Evolutionary conservation across 1,140 invertebrate genomes (phyloP), one percentile per base, ranked within the genome.

Genomic region (Macrobrachium nipponense): DNA sequence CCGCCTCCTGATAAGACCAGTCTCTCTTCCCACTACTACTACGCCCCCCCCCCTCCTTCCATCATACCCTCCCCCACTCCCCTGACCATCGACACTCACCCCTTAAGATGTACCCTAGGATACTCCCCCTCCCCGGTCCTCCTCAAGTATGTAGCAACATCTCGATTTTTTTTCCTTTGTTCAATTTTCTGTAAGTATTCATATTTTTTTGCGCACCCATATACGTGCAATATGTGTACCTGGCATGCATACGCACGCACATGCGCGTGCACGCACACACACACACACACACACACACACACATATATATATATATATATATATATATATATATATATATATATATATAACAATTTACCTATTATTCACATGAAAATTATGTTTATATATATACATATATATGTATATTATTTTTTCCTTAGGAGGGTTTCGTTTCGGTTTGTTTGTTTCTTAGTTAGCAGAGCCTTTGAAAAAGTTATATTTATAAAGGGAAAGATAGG

Each of bases 221-320:
- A 36, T 4, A 36, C 27, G 27, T 4, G 27, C 27, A 36, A 4
- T 36, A 36, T 36, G 4, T 36, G 4, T 36, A 36, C 4, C 27
- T 36, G 27, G 27, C 27, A 36, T 36, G 27, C 4, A 72, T 15
- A 72, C 5, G 36, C n/a, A 72, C n/a, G 43, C 23, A 72, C 23
- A 72, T 20, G 17, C 68, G 23, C 23, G 23, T 43, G 43, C 17
- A 72, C 23, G 36, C 68, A 27, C 5, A 72, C 68, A 72, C 2
- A 72, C 68, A 44, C 36, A 73, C 36, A 43, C 36, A 44, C 36
- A 73, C n/a, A 73, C n/a, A 73, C n/a, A 73, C n/a, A 73, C n/a
- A 73, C n/a, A 73, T 20, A 66, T 20, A 66, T 20, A 66, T n/a
- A 66, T 51, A 51, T 51, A 51, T 51, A 51, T 51, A 51, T 51